Percentiles rank a stretch among this genome's conserved stretches.
Evolutionary conservation across 2,113 vertebrate species (phyloP).

Genomic region (Bufo gargarizans): DNA sequence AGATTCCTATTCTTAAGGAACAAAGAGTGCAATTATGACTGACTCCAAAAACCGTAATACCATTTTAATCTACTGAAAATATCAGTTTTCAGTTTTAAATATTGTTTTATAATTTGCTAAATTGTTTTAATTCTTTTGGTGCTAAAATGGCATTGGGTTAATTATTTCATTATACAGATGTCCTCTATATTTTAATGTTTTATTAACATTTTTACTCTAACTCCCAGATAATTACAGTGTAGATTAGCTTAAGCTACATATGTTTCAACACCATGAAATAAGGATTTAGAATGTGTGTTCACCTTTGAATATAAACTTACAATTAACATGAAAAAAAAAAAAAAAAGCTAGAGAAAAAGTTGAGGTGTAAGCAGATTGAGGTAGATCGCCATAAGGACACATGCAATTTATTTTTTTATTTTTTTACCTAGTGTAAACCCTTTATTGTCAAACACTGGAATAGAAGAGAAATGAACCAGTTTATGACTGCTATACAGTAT

Average conservation of each 20-base stretch:
- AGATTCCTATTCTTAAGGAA: constrained; percentile 6
- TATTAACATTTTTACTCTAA: neutral
- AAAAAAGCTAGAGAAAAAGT: neutral
- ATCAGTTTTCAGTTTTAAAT: constrained; percentile 26
- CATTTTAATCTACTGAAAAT: constrained; percentile 19
- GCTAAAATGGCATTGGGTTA: neutral
- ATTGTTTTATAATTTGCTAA: constrained; percentile 12
- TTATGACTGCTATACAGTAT: too few relatives aligned
- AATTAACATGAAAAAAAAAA: neutral
- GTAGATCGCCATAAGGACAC: too few relatives aligned
- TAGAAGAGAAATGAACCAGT: too few relatives aligned
- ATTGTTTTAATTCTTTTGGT: constrained; percentile 3
- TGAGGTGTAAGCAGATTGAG: neutral
- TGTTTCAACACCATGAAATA: neutral
- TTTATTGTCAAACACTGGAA: too few relatives aligned
- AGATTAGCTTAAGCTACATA: neutral
- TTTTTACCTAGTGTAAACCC: too few relatives aligned
- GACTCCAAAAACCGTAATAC: constrained; percentile 17
- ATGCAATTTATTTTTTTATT: too few relatives aligned
- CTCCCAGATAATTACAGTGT: neutral
- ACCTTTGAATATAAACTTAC: neutral
- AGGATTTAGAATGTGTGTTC: neutral
- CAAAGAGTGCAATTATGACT: constrained; percentile 26
- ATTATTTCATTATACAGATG: neutral
- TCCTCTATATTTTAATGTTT: neutral